Evolutionary conservation across 92 coral and sea anemone genomes (phyloP).

Genomic region (Phymanthus crucifer): DNA sequence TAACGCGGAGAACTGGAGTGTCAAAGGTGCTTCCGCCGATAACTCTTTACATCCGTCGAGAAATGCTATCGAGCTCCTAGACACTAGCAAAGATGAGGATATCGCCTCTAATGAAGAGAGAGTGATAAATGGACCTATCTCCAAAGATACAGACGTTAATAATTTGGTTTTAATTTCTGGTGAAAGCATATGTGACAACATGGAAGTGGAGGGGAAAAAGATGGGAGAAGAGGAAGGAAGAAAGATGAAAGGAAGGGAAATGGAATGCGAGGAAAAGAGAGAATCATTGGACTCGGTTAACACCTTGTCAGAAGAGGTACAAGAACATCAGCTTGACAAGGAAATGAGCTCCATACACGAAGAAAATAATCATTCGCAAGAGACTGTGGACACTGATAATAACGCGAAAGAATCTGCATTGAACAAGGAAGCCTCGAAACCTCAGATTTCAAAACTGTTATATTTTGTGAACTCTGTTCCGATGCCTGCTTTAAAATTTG

Average conservation of each 20-base stretch:
- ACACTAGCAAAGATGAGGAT: not conserved
- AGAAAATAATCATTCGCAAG: too few species aligned
- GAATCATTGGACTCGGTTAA: not conserved
- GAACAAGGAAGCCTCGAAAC: not conserved
- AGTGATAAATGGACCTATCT: not conserved
- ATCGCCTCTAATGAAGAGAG: not conserved
- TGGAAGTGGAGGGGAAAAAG: not conserved
- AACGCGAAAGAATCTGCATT: not conserved
- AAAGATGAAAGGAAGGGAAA: not conserved
- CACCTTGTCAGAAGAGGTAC: not conserved
- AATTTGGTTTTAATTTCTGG: not conserved
- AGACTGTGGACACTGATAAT: too few species aligned
- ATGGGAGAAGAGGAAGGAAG: not conserved
- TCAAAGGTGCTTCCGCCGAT: not conserved
- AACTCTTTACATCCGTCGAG: not conserved
- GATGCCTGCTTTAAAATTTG: slow-evolving; percentile 3
- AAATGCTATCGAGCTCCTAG: not conserved
- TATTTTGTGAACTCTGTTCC: slow-evolving; percentile 21
- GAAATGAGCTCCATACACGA: not conserved
- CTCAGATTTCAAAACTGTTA: slow-evolving; percentile 32
- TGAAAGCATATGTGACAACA: not conserved
- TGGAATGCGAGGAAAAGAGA: not conserved
- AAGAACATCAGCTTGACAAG: not conserved
- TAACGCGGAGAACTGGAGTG: not conserved
- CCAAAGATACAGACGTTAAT: not conserved